Conservation (phyloP, 2,113 vertebrate genomes). For the Anolis carolinensis region DNA sequence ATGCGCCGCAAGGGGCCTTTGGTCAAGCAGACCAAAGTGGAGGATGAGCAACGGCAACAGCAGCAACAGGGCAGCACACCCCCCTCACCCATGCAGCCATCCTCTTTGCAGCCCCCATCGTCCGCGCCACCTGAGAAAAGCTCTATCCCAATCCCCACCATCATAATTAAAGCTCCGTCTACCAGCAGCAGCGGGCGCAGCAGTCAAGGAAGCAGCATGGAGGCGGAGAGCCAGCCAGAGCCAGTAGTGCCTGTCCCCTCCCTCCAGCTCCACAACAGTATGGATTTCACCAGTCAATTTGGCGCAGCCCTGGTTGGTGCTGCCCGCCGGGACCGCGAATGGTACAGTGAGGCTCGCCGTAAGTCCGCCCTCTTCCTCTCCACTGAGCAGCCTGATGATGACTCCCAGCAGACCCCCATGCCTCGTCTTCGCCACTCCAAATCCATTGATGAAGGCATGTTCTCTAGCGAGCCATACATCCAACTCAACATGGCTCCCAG, state of each 20-base stretch:
- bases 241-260: conserved; percentile 60
- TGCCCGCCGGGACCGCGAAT: conserved; percentile 86
- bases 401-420: conserved; percentile 63
- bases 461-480: conserved; percentile 86
- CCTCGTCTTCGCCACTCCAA: conserved; percentile 87
- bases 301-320: conserved; percentile 91
- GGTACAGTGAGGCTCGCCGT: conserved; percentile 87
- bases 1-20: conserved; percentile 87
- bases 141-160: conserved; percentile 92
- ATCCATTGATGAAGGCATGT: conserved; percentile 94
- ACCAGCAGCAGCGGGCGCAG: conserved; percentile 94
- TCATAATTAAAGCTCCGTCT: conserved; percentile 92
- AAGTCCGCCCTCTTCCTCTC: conserved; percentile 91
- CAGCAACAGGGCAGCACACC: conserved; percentile 54
- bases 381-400: conserved; percentile 79
- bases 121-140: conserved; percentile 85
- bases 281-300: conserved; percentile 92
- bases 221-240: conserved; percentile 78
- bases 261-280: conserved; percentile 67
- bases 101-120: conserved; percentile 48
- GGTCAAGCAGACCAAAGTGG: conserved; percentile 92
- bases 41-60: conserved; percentile 73
- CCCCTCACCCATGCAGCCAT: conserved; percentile 47
- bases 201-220: conserved; percentile 93
- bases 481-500: conserved; percentile 83